Evolutionary conservation across 2,888 invertebrate genomes (phyloP).

Genomic region (Cerastoderma edule): DNA sequence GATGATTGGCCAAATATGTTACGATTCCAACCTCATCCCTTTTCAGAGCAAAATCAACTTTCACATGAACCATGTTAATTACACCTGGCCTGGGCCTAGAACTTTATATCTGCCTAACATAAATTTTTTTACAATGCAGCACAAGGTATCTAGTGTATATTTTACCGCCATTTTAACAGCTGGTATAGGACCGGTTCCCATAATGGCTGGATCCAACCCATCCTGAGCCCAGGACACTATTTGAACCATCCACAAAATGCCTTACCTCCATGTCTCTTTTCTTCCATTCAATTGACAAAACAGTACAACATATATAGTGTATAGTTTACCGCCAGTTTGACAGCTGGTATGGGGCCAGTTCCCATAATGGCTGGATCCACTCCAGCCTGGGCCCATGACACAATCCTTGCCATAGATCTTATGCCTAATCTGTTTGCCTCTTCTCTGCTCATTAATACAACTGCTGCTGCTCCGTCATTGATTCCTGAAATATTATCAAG

Average conservation of each 20-base stretch:
- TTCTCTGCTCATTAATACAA: slow-evolving; percentile 89
- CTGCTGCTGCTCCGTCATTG: slow-evolving; percentile 95
- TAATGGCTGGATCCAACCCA: slow-evolving; percentile 91
- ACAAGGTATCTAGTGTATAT: too few relatives aligned
- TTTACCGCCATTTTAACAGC: slow-evolving; percentile 89
- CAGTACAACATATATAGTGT: too few relatives aligned
- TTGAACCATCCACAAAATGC: too few relatives aligned
- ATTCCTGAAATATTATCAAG: slow-evolving; percentile 82
- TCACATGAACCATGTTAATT: too few relatives aligned
- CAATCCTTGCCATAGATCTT: slow-evolving; percentile 89
- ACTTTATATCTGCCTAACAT: too few relatives aligned
- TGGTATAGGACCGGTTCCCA: slow-evolving; percentile 91
- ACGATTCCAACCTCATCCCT: too few relatives aligned
- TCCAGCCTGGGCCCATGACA: slow-evolving; percentile 91
- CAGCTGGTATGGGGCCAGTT: slow-evolving; percentile 90
- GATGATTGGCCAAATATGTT: too few relatives aligned
- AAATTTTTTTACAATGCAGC: too few relatives aligned
- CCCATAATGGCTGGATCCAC: slow-evolving; percentile 93
- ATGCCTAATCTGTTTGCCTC: slow-evolving; percentile 86
- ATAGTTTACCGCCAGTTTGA: slow-evolving; percentile 88
- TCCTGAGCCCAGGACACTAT: too few relatives aligned
- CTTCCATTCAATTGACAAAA: slow-evolving; percentile 89
- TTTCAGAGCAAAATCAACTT: too few relatives aligned
- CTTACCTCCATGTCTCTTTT: slow-evolving; percentile 85
- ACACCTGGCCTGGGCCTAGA: too few relatives aligned